Percentiles rank a stretch among this genome's conserved stretches.
Evolutionary conservation across 2,888 invertebrate genomes (phyloP).

Genomic region (Campaea margaritaria): DNA sequence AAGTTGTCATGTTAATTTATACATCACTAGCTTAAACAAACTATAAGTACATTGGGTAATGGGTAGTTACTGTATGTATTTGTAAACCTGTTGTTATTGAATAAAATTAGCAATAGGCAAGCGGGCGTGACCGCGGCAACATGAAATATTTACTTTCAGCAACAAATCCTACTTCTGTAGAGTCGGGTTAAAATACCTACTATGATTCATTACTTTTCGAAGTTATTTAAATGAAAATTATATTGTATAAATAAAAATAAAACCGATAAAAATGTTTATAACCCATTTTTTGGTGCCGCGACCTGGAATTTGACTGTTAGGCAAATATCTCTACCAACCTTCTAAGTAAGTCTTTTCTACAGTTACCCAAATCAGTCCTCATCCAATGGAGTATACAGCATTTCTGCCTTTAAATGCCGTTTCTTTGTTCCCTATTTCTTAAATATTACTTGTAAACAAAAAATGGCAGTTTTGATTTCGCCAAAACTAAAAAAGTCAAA

Average conservation of each 20-base stretch:
- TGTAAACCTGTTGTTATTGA: conserved; percentile 43
- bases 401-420: too few relatives aligned
- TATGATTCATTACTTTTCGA: conserved; percentile 30
- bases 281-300: too few relatives aligned
- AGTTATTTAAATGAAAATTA: background rate
- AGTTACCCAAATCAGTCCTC: too few relatives aligned
- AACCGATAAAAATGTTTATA: too few relatives aligned
- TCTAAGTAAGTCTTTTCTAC: too few relatives aligned
- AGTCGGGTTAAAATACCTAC: conserved; percentile 60
- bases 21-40: conserved; percentile 10
- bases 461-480: background rate
- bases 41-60: conserved; percentile 10
- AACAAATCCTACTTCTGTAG: conserved; percentile 62
- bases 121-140: conserved; percentile 56
- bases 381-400: too few relatives aligned
- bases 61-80: conserved; percentile 14
- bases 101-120: conserved; percentile 48
- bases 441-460: too few relatives aligned
- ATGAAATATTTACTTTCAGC: conserved; percentile 68
- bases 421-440: too few relatives aligned
- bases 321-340: too few relatives aligned
- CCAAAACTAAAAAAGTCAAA: conserved; percentile 9
- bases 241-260: too few relatives aligned
- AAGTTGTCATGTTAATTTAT: background rate
- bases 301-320: too few relatives aligned